These are phyloP conservation scores for Silurus meridionalis DNA, from an alignment of 2,113 vertebrate genomes.

Conservation along the genomic window DNA sequence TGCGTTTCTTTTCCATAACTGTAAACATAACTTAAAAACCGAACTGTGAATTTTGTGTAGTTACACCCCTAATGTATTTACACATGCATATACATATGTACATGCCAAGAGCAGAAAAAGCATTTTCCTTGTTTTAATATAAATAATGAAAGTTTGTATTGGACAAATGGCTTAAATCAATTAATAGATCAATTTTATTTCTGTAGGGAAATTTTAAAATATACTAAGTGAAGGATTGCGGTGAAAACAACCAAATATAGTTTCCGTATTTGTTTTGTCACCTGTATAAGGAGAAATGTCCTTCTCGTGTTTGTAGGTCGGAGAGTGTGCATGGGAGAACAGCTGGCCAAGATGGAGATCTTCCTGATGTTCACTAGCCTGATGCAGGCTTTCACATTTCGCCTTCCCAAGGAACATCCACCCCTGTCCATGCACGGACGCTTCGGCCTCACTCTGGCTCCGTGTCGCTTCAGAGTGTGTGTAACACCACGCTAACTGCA, in stretches of 20 bases:
- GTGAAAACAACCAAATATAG: not conserved
- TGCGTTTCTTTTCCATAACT: no score
- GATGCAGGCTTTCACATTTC: conserved; percentile 85
- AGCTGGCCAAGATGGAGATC: conserved; percentile 95
- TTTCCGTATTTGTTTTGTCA: not conserved
- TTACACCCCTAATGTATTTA: no score
- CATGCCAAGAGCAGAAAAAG: not conserved
- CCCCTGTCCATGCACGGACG: conserved; percentile 81
- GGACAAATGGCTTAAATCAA: not conserved
- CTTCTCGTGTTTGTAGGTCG: conserved; percentile 73
- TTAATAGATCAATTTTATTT: not conserved
- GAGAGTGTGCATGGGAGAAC: conserved; percentile 94
- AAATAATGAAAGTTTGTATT: not conserved
- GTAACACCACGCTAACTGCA: conserved; percentile 55
- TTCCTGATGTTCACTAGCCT: conserved; percentile 86
- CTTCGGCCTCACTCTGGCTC: conserved; percentile 90
- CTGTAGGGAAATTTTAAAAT: not conserved
- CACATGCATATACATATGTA: not conserved
- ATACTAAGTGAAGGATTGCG: not conserved
- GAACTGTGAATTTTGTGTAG: no score
- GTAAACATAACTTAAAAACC: no score
- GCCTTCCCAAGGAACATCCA: conserved; percentile 73
- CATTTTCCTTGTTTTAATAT: not conserved
- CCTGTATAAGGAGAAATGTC: not conserved
- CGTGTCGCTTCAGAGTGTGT: conserved; percentile 77